Base-by-base conservation (phyloP, 1,140 invertebrate species). In the Ladona fulva region DNA sequence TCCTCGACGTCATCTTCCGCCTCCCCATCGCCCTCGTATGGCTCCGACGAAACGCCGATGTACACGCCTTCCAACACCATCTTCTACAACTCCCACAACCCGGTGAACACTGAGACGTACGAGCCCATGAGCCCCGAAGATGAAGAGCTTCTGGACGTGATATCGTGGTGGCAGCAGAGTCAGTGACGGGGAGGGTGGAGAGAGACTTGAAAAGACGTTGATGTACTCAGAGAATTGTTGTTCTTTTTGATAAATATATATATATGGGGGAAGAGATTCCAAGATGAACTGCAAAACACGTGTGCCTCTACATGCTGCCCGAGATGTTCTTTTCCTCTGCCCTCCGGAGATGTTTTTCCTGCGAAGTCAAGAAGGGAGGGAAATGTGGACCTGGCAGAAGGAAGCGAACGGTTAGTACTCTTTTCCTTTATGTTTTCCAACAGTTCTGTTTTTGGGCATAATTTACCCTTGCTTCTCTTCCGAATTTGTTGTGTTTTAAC, bases 111-210 rank as follows among this genome's bases (percentile, higher is more conserved):
- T 82, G 92, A 94, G 81, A 91, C 90, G 82, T 94, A 94, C 83
- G 92, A 94, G 79, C 90, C 92, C 0, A 92, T 94, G 86, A 94
- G 92, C 82, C 92, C 92, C 22, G 94, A 95, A 83, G 95, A 97
- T 84, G 95, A 96, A 84, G 94, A 96, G 82, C 88, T 97, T 0
- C 88, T 97, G 42, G 95, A 97, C 82, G 94, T 92, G 79, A 94
- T 96, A 82, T 92, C 91, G 24, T 94, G 92, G 89, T 97, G 93
- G 94, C 93, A 95, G 85, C 86, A 90, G 81, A 85, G 84, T 76
- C 87, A 88, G 81, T 86, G 83, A 84, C 52, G 29, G 8, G 29
- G 8, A 5, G 1, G 3, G 29, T 1, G 1, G 1, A 8, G 29
- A 37, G 29, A 37, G 29, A 37, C 3, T 5, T 8, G 1, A 37